These are phyloP conservation scores for Calidris pugnax DNA, from an alignment of 2,113 vertebrate species.

Conservation along the genomic window DNA sequence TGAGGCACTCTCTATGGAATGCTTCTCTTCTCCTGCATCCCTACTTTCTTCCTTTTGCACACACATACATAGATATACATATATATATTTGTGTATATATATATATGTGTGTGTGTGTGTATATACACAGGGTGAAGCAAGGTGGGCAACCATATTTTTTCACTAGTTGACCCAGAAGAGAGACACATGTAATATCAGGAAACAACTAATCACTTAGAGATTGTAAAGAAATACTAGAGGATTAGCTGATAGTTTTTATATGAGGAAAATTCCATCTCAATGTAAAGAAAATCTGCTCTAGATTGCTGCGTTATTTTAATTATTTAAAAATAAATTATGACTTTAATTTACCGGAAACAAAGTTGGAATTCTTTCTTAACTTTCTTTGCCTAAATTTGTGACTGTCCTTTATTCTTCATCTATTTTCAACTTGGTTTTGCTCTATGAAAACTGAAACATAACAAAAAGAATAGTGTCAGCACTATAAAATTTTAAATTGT, in stretches of 20 bases:
- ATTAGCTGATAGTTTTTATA: background rate
- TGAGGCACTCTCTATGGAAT: background rate
- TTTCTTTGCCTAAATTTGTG: background rate
- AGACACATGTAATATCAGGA: background rate
- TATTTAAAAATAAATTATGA: background rate
- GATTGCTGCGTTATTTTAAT: background rate
- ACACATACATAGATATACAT: background rate
- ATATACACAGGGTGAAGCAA: background rate
- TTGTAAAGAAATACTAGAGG: background rate
- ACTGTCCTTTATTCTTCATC: background rate
- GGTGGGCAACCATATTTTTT: rapidly evolving
- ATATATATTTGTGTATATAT: background rate
- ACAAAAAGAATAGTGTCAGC: background rate
- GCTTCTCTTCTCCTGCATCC: background rate
- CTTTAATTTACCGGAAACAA: background rate
- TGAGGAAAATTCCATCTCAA: background rate
- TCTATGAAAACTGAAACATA: background rate
- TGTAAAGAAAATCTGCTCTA: background rate
- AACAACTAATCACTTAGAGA: background rate
- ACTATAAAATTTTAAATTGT: background rate
- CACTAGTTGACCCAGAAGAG: background rate
- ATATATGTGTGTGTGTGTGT: background rate
- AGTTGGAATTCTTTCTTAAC: background rate
- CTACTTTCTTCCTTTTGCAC: background rate
- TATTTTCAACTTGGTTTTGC: background rate